phyloP scores from a whole-genome alignment of 53 echinoderm and acorn worm genomes.

The Mesocentrotus franciscanus region DNA sequence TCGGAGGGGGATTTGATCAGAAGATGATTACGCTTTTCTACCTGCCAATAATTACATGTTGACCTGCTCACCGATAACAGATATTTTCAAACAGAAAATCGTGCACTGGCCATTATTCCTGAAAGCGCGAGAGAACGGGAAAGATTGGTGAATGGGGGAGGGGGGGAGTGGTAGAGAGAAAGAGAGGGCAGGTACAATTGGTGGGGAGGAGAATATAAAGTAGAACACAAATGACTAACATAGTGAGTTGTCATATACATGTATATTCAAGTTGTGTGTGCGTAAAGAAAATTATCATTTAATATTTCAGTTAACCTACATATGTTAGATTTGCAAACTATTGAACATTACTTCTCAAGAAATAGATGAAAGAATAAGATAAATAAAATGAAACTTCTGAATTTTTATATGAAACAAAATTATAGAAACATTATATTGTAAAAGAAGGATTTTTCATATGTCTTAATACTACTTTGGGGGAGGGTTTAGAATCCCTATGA shows the following conservation, averaged over 20 bases:
- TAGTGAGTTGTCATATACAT: background rate
- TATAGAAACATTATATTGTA: too few relatives aligned
- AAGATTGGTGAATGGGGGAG: background rate
- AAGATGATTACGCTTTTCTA: constrained; percentile 66
- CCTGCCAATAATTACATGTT: constrained; percentile 68
- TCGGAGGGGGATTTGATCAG: constrained; percentile 63
- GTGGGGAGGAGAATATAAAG: background rate
- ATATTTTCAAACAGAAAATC: constrained; percentile 58
- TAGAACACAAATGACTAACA: background rate
- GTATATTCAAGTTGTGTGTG: background rate
- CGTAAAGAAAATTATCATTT: background rate
- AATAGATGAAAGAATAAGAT: background rate
- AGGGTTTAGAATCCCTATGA: too few relatives aligned
- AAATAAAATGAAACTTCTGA: background rate
- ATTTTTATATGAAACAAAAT: background rate
- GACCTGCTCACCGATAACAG: constrained; percentile 61
- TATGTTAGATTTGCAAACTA: background rate
- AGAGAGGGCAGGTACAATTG: background rate
- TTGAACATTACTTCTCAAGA: background rate
- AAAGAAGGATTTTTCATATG: too few relatives aligned
- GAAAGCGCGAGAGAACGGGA: constrained; percentile 1
- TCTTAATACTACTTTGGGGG: too few relatives aligned
- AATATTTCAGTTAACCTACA: background rate
- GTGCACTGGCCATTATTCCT: background rate
- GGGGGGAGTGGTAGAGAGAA: background rate